Evolutionary conservation across 2,888 invertebrate species (phyloP), one percentile per base, ranked within the genome.

Genomic region (Volucella inanis): DNA sequence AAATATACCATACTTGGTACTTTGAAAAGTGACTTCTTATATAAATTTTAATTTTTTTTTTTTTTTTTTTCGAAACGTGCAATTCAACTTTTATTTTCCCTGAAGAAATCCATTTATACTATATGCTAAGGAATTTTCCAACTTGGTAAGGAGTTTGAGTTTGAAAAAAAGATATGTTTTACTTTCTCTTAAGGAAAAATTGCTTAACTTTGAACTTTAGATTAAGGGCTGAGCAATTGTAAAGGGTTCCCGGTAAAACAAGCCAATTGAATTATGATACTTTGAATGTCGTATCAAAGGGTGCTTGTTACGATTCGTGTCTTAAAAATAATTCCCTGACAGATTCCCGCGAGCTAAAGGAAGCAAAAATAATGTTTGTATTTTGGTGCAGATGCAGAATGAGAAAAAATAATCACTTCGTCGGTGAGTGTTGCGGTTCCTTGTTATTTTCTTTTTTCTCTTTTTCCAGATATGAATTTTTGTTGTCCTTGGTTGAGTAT

Each of bases 191-290:
- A 45, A 54, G 43, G 43, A 6, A 67, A 54, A 54, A 39, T 67
- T 67, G 54, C 54, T 67, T 54, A 54, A 67, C 52, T 67, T 67
- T 67, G 54, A 54, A 45, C 39, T 45, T 54, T 10, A 45, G 54
- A 67, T 54, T 54, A 54, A 45, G 67, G 67, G 54, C 31, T 54
- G 45, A 54, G 39, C 6, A 59, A 54, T 54, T 54, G 67, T 39
- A 39, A 67, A 43, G 54, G 45, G 50, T 54, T 43, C 52, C 14
- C 41, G 67, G 43, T 67, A 54, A 45, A 52, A 31, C 41, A 54
- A 67, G 43, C 43, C 55, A 67, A 67, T 67, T 67, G 54, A 67
- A 54, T 67, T 67, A 67, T 67, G 54, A 54, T 31, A 54, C 54
- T 43, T 54, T 52, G 14, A 43, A 18, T 45, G 67, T 67, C 8